Evolutionary conservation across 2,888 invertebrate genomes (phyloP), one percentile per base, ranked within the genome.

Genomic region (Ornithoptera alexandrae): DNA sequence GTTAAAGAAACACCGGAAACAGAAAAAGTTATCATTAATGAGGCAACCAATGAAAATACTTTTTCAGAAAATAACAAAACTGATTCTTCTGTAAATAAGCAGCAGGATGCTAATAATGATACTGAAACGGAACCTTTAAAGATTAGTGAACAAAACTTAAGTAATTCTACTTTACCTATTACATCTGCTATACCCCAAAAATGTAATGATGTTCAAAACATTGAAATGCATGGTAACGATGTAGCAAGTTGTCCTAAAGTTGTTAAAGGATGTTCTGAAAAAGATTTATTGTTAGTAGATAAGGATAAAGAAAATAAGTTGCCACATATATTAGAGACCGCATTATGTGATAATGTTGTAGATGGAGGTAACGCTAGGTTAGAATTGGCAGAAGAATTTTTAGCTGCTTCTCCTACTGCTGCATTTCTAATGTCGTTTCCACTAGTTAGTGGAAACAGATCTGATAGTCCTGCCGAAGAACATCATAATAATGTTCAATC

Each of bases 371-470:
- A 94, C 75, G 94, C 93, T 63, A 88, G 94, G 42, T 88, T 94
- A 74, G 94, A 94, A 80, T 84, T 94, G 74, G 94, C 92, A 3
- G 92, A 92, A 80, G 92, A 92, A 72, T 89, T 92, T 77, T 77
- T 92, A 74, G 93, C 93, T 67, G 91, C 93, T 65, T 96, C 96
- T 2, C 96, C 96, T 7, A 96, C 96, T 2, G 96, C 96, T 18
- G 96, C 96, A 1, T 96, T 96, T 81, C 87, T 96, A 17, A 93
- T 95, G 89, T 95, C 96, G 2, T 96, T 96, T 79, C 96, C 96
- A 0, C 84, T 96, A 63, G 96, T 96, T 0, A 95, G 92, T 77
- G 93, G 93, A 2, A 92, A 92, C 72, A 85, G 93, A 75, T 93
- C 92, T 46, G 93, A 93, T 62, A 93, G 93, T 71, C 92, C 93